Evolutionary conservation across 92 coral and sea anemone species (phyloP), one percentile per base, ranked within the genome.

Genomic region (Phenganax stokvisi): DNA sequence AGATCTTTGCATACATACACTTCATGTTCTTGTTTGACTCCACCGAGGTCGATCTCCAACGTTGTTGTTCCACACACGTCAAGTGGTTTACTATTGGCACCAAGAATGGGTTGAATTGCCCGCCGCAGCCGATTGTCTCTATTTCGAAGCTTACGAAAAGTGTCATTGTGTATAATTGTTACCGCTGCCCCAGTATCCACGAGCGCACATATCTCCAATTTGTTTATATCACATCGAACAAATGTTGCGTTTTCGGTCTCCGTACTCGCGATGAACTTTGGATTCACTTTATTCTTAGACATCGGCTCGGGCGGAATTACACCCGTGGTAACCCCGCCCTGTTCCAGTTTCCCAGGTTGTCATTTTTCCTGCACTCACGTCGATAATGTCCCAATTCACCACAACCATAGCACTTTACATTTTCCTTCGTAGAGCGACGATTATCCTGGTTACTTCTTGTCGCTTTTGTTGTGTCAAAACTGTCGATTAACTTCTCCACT

Each of bases 291-390:
- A 9, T 59, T 15, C 6, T 5, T 59, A 59, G 13, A 15, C 65
- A 9, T 5, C 10, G 65, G 65, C 65, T 59, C 65, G 65, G 65
- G 65, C 65, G 65, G 65, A 59, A 59, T 59, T 15, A 59, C 65
- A 9, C 17, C 10, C 65, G 25, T 20, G 25, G 25, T 20, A 20
- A 20, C 25, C 25, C 25, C 25, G 25, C 25, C 25, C 25, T 20
- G 25, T 20, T 20, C 25, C 25, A 20, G 25, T 20, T 20, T 20
- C 25, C 25, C 25, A 20, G 25, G 25, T 20, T 20, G 25, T 20
- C 25, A 20, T 20, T 20, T 20, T 20, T 20, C 25, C 25, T 20
- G 25, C 25, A 20, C 25, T 20, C 25, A 20, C 25, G 25, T 20
- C 25, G 25, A 20, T 20, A 20, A 20, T 20, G 25, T 20, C 25